Base-by-base conservation (phyloP, 1,140 invertebrate genomes). In the Philotrypesis tridentata region DNA sequence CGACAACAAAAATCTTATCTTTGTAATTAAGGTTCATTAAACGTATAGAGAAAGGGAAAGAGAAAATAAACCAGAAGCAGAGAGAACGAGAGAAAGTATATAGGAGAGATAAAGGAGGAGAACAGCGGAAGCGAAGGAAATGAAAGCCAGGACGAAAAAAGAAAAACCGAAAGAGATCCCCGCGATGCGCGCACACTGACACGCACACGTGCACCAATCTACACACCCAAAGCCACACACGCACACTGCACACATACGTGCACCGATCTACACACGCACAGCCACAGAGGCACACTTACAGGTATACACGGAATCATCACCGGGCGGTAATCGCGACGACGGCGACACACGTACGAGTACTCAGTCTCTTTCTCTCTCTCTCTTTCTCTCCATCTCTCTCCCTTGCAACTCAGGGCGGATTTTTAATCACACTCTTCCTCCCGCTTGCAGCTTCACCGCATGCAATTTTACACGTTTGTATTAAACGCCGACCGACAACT, bases 391-490 rank as follows among this genome's bases (percentile, higher is more conserved):
- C n/a, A n/a, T n/a, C n/a, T n/a, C n/a, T 55, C 61, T 23, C 40
- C 73, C 23, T 73, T 27, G 23, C 43, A 25, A 17, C 65, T 25
- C 76, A 65, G 14, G 40, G 48, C 55, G 43, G 23, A 77, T 63
- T 68, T 68, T 77, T 77, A 77, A 67, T 55, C 55, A 72, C 67
- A n/a, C n/a, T 71, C 48, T 23, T 80, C 74, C 12, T 80, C 79
- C 68, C 71, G 79, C 48, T 61, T 55, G 37, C 37, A 79, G 5
- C 73, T 79, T 61, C 40, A 27, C 11, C 68, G 43, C 78, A 63
- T 31, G 60, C 63, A 73, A 82, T 84, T 84, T 82, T 82, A 14
- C 75, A 78, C 80, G 80, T 82, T 84, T 83, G 72, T 82, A 79
- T 78, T 71, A 43, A 43, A 43, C 40, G 40, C 40, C 40, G 17